Conservation (phyloP, 2,888 invertebrate species). For the Notodonta ziczac region DNA sequence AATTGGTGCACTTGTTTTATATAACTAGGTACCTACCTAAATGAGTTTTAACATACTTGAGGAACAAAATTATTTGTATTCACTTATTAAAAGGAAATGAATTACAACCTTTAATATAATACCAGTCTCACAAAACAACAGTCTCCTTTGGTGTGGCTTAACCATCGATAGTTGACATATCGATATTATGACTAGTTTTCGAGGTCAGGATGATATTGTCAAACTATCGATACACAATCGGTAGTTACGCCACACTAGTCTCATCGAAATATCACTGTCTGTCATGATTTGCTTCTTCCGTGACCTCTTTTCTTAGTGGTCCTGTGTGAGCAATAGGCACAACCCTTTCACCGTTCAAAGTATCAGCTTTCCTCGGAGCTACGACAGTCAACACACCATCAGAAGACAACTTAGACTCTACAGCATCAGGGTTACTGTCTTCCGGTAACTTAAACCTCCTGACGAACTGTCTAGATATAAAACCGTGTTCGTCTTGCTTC, state of each 20-base stretch:
- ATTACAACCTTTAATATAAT: background rate
- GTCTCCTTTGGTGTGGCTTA: too few relatives aligned
- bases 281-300: slow-evolving; percentile 37
- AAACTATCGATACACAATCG: too few relatives aligned
- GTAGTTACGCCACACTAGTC: too few relatives aligned
- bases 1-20: too few relatives aligned
- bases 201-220: too few relatives aligned
- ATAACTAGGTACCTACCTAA: too few relatives aligned
- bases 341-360: slow-evolving; percentile 71
- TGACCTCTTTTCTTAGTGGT: slow-evolving; percentile 71
- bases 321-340: slow-evolving; percentile 86
- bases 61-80: too few relatives aligned
- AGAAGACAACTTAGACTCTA: slow-evolving; percentile 90
- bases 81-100: too few relatives aligned
- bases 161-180: too few relatives aligned
- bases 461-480: slow-evolving; percentile 89
- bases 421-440: slow-evolving; percentile 87
- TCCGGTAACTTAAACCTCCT: slow-evolving; percentile 88
- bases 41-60: too few relatives aligned
- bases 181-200: too few relatives aligned
- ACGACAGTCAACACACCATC: slow-evolving; percentile 90
- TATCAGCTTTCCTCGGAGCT: slow-evolving; percentile 80
- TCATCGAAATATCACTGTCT: slow-evolving; percentile 5
- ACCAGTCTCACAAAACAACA: slow-evolving; percentile 15
- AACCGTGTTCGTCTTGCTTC: slow-evolving; percentile 90